phyloP scores from a whole-genome alignment of 2,113 vertebrate genomes.

The Triplophysa tibetana region DNA sequence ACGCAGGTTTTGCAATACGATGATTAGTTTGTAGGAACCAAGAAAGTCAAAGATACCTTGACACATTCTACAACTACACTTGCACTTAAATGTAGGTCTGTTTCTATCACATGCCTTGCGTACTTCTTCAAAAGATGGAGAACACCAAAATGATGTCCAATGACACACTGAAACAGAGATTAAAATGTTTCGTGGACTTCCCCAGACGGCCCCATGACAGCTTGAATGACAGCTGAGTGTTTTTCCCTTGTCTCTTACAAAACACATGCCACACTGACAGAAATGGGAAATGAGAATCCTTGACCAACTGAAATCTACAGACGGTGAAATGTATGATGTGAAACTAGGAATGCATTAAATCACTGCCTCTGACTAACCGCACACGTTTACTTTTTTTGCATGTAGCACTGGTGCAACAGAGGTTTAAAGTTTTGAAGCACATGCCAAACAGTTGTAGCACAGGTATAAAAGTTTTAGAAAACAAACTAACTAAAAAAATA shows the following conservation, averaged over 20 bases:
- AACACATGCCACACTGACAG: constrained; percentile 7
- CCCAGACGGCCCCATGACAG: constrained; percentile 35
- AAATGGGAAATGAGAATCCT: constrained; percentile 43
- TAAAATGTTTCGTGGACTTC: constrained; percentile 30
- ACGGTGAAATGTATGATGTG: constrained; percentile 3
- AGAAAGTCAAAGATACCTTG: too few relatives aligned
- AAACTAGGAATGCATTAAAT: constrained; percentile 31
- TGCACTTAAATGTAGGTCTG: too few relatives aligned
- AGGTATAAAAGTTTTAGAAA: too few relatives aligned
- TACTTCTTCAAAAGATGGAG: too few relatives aligned
- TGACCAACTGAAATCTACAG: constrained; percentile 44
- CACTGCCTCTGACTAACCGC: not conserved
- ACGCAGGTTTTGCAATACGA: too few relatives aligned
- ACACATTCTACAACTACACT: too few relatives aligned
- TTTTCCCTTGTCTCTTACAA: constrained; percentile 11
- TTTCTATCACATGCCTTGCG: too few relatives aligned
- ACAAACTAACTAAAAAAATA: too few relatives aligned
- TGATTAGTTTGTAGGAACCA: too few relatives aligned
- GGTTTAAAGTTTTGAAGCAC: not conserved
- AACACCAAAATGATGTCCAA: not conserved
- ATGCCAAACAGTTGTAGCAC: too few relatives aligned
- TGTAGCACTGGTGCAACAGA: not conserved
- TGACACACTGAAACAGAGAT: not conserved
- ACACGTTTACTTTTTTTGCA: not conserved
- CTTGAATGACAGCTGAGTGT: constrained; percentile 20